Conservation (phyloP, 1,140 invertebrate species). For the Babylonia areolata region DNA sequence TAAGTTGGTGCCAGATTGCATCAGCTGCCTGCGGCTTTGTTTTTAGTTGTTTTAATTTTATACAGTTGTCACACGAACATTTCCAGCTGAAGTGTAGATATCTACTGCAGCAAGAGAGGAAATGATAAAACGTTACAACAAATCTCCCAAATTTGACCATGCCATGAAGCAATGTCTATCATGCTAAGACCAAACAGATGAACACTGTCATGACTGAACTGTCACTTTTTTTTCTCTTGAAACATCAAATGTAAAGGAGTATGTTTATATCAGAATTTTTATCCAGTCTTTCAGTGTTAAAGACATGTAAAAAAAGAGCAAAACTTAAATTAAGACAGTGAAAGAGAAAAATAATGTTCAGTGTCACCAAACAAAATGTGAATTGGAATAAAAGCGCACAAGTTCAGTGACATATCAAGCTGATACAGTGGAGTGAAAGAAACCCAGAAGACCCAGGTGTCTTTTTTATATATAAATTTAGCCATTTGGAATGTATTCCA, state of each 20-base stretch:
- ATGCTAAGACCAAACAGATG: neutral
- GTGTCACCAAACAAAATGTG: neutral
- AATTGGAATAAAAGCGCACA: neutral
- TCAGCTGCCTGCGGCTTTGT: neutral
- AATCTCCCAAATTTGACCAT: constrained; percentile 6
- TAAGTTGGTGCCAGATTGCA: neutral
- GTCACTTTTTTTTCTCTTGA: no score
- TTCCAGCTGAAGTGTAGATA: constrained; percentile 17
- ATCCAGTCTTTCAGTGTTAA: no score
- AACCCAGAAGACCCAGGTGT: neutral
- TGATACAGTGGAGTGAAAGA: neutral
- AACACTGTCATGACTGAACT: no score
- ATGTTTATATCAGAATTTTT: no score
- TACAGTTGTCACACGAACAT: constrained; percentile 9
- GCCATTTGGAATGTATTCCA: neutral
- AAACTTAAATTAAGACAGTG: neutral
- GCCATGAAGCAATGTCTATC: neutral
- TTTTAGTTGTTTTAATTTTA: constrained; percentile 29
- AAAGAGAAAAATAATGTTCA: neutral
- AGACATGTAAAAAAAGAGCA: neutral
- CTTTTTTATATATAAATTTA: neutral
- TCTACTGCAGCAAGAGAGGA: constrained; percentile 7
- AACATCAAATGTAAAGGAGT: no score
- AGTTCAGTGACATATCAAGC: neutral
- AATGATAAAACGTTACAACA: neutral